These are phyloP conservation scores for Xiphophorus couchianus DNA, from an alignment of 2,113 vertebrate species.

Conservation along the genomic window DNA sequence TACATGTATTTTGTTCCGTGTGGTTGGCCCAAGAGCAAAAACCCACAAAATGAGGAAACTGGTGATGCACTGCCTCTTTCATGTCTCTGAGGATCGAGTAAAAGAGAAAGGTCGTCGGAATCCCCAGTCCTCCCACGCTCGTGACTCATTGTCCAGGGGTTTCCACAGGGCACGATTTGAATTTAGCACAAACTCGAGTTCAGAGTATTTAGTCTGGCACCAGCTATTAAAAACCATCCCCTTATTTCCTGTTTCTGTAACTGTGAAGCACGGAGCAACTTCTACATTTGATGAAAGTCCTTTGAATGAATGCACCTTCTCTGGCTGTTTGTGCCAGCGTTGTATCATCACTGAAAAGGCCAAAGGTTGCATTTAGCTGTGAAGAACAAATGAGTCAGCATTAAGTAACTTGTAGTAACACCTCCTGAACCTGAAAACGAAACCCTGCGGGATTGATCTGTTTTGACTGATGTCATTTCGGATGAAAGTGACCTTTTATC, in stretches of 20 bases:
- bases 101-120: constrained; percentile 76
- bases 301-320: not conserved
- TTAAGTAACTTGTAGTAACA: constrained; percentile 55
- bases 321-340: not conserved
- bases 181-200: constrained; percentile 47
- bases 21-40: constrained; percentile 6
- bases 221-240: constrained; percentile 11
- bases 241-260: constrained; percentile 24
- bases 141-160: constrained; percentile 82
- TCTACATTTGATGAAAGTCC: not conserved
- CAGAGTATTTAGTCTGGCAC: not conserved
- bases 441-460: constrained; percentile 22
- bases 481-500: constrained; percentile 45
- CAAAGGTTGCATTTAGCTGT: constrained; percentile 27
- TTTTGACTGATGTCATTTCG: constrained; percentile 34
- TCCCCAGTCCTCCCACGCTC: constrained; percentile 77
- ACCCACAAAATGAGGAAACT: constrained; percentile 70
- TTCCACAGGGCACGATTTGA: constrained; percentile 74
- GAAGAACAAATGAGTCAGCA: constrained; percentile 61
- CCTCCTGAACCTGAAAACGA: constrained; percentile 53
- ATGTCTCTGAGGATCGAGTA: constrained; percentile 29
- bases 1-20: not conserved
- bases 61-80: constrained; percentile 29
- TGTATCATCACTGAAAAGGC: constrained; percentile 26
- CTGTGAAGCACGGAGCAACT: constrained; percentile 2